Evolutionary conservation across 2,797 vertebrate species (phyloP).

Genomic region (Hippoglossus hippoglossus): DNA sequence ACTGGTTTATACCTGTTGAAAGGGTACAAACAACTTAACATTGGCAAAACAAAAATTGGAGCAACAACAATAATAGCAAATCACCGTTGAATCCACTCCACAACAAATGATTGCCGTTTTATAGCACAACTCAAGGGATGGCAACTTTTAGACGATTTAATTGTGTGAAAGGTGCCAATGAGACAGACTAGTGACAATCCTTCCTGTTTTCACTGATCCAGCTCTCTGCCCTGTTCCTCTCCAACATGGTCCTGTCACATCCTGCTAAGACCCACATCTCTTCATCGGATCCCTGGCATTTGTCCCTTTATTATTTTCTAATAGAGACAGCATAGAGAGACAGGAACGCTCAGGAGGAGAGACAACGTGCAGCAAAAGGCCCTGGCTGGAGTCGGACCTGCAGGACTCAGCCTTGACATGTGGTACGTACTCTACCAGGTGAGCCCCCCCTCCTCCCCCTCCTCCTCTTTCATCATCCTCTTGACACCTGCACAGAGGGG

Average conservation of each 20-base stretch:
- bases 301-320: neutral
- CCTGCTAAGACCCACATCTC: conserved; percentile 59
- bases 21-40: too few species aligned
- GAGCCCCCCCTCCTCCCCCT: neutral
- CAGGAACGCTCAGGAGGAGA: neutral
- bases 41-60: too few species aligned
- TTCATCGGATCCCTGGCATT: conserved; percentile 47
- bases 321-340: neutral
- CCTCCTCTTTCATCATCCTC: conserved; percentile 64
- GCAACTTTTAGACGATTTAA: too few species aligned
- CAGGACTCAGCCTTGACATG: neutral
- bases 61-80: too few species aligned
- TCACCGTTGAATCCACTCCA: too few species aligned
- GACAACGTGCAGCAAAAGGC: neutral
- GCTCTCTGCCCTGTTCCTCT: conserved; percentile 25
- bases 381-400: neutral
- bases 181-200: conserved; percentile 33
- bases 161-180: conserved; percentile 24
- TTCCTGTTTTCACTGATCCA: conserved; percentile 46
- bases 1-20: too few species aligned
- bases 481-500: conserved; percentile 65
- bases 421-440: neutral
- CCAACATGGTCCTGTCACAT: conserved; percentile 57
- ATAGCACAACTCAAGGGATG: too few species aligned
- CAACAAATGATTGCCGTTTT: too few species aligned